phyloP scores from a whole-genome alignment of 1,140 invertebrate species.

The Drosophila ironensis region DNA sequence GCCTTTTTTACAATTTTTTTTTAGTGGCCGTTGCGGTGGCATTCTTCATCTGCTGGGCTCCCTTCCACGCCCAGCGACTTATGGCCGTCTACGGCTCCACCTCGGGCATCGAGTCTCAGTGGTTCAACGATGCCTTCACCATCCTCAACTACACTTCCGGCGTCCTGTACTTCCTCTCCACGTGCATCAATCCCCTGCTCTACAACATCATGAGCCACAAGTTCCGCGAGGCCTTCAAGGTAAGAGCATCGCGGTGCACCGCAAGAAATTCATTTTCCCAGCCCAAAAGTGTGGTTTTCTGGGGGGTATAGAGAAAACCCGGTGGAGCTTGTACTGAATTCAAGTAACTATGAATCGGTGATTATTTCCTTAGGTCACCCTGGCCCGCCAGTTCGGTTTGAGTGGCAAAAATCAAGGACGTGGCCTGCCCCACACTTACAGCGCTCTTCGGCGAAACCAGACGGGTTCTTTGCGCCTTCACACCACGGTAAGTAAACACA shows the following conservation, averaged over 20 bases:
- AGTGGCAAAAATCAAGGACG: constrained; percentile 48
- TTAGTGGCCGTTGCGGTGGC: constrained; percentile 95
- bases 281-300: background rate
- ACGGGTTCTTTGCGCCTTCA: constrained; percentile 67
- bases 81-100: constrained; percentile 86
- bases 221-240: constrained; percentile 92
- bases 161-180: constrained; percentile 88
- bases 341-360: background rate
- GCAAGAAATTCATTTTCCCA: background rate
- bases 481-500: constrained; percentile 52
- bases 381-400: constrained; percentile 64
- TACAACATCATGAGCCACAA: constrained; percentile 95
- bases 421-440: constrained; percentile 64
- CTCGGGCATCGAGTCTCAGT: constrained; percentile 73
- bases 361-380: constrained; percentile 46
- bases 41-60: constrained; percentile 97
- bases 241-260: constrained; percentile 72
- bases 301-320: background rate
- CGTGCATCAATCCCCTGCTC: constrained; percentile 91
- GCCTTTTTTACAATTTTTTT: constrained; percentile 50
- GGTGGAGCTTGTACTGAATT: background rate
- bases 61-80: constrained; percentile 94
- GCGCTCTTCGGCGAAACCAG: constrained; percentile 60
- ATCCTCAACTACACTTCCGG: constrained; percentile 87
- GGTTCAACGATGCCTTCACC: constrained; percentile 84